Evolutionary conservation across 2,888 invertebrate genomes (phyloP).

Genomic region (Lathronympha strigana): DNA sequence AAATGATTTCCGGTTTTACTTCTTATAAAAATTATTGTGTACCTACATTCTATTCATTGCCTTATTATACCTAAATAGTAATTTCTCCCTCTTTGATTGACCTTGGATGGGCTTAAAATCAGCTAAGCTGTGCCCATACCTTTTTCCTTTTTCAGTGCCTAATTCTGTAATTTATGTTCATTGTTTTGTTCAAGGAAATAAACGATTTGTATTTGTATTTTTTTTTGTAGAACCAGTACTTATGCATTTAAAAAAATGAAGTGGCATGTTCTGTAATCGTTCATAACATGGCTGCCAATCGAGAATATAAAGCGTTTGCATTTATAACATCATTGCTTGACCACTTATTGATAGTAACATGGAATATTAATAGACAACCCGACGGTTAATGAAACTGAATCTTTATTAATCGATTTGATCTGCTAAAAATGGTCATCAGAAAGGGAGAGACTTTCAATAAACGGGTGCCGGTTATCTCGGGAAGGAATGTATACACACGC

Average conservation of each 20-base stretch:
- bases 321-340: constrained; percentile 28
- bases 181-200: no score
- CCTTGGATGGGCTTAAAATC: no score
- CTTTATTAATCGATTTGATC: constrained; percentile 30
- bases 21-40: no score
- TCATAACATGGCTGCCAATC: constrained; percentile 5
- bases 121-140: no score
- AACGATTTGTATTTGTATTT: no score
- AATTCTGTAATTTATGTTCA: no score
- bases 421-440: constrained; percentile 38
- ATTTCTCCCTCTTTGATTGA: no score
- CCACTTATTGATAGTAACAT: constrained; percentile 18
- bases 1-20: no score
- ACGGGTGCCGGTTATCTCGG: constrained; percentile 72
- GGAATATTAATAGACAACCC: constrained; percentile 26
- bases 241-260: constrained; percentile 1
- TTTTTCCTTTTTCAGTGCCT: no score
- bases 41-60: no score
- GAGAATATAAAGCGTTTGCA: constrained; percentile 9
- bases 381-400: constrained; percentile 32
- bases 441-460: constrained; percentile 57
- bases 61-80: no score
- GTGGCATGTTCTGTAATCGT: neutral
- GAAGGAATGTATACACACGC: constrained; percentile 79
- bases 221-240: no score